Evolutionary conservation across 1,140 invertebrate species (phyloP), one percentile per base, ranked within the genome.

Genomic region (Saxidomus purpurata): DNA sequence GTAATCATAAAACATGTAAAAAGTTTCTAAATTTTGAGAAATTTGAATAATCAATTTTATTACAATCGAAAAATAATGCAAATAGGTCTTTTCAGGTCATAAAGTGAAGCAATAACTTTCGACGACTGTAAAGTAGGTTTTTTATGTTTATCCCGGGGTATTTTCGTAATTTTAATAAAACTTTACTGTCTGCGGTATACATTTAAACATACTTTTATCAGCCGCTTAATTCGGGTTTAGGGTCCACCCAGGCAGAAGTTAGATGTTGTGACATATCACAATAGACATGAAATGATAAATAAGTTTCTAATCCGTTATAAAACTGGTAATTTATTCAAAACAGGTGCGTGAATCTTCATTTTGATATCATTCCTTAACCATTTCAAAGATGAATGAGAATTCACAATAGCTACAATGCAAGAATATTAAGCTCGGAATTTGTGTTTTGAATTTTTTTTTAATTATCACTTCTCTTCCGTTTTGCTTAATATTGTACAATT

Each of bases 151-250:
- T 74, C 67, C 67, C 43, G 52, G 34, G 25, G 11, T 52, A 55
- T 85, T 85, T 43, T 85, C 76, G 69, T 85, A 74, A 85, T 85
- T 85, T 85, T 85, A 85, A 85, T 85, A 85, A 85, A 74, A 76
- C 17, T 85, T 49, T 74, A 84, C 22, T 71, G 61, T 38, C 38
- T 38, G 61, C 0, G 11, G 38, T 71, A 47, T 49, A 49, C 47
- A 31, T 85, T 85, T 74, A 52, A 71, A 74, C 28, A 74, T 74
- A 71, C 38, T 55, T 52, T 74, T 85, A 49, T 69, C 47, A 52
- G 71, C 83, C 43, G 69, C 31, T 47, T 85, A 74, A 85, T 76
- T n/a, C 40, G 15, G 28, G 43, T 31, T 52, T 55, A 74, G 34
- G n/a, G 43, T 55, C 61, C 63, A 85, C 83, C 67, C 63, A 85